Conservation (phyloP, 2,797 vertebrate species). For the Podarcis lilfordi region DNA sequence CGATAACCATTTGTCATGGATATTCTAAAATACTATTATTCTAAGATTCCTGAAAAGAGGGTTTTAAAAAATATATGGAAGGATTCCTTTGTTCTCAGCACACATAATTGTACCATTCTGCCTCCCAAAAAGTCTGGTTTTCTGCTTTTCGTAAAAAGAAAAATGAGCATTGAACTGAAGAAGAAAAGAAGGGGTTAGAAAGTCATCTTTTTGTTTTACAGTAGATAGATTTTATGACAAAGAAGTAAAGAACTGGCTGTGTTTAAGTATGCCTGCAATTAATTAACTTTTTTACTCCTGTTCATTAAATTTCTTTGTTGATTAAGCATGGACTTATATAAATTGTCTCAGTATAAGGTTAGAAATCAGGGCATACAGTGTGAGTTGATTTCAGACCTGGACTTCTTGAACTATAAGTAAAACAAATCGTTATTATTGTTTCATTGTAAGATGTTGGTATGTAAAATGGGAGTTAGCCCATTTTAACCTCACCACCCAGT, state of each 20-base stretch:
- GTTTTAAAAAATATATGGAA: too few relatives aligned
- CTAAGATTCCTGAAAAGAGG: too few relatives aligned
- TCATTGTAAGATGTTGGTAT: neutral
- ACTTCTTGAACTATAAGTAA: neutral
- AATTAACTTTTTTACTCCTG: conserved; percentile 72
- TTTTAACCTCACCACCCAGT: neutral
- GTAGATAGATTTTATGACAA: conserved; percentile 59
- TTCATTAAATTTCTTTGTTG: conserved; percentile 68
- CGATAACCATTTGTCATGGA: too few relatives aligned
- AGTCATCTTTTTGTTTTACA: conserved; percentile 22
- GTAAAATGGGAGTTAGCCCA: neutral
- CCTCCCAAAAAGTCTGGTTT: neutral
- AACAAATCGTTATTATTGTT: neutral
- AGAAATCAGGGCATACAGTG: conserved; percentile 3
- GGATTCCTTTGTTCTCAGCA: neutral
- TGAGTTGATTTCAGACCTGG: neutral
- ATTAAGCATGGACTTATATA: conserved; percentile 49
- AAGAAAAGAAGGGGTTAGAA: conserved; percentile 35
- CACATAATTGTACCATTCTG: neutral
- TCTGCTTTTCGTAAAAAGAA: neutral
- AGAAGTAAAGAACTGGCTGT: conserved; percentile 49
- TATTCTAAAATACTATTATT: too few relatives aligned
- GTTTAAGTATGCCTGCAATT: conserved; percentile 70
- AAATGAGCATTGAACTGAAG: neutral
- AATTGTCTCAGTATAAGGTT: conserved; percentile 19